Evolutionary conservation across 2,888 invertebrate genomes (phyloP).

Genomic region (Sphaerolaimus hirsutus): DNA sequence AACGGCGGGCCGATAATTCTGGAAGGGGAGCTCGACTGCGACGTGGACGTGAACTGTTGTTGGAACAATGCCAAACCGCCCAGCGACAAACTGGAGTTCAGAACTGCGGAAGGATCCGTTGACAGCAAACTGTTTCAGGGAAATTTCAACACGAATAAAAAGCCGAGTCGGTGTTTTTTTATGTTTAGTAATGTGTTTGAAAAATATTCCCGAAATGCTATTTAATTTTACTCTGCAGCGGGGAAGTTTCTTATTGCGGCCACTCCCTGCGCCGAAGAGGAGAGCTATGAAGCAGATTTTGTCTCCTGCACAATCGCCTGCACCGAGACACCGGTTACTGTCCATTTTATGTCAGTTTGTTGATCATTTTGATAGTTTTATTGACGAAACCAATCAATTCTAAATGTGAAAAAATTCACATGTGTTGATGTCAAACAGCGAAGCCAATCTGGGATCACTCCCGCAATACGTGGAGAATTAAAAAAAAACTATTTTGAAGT

Average conservation of each 20-base stretch:
- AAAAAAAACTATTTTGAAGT: neutral
- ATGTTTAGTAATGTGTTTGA: neutral
- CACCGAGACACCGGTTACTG: neutral
- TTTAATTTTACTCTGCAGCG: neutral
- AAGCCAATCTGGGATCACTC: too few relatives aligned
- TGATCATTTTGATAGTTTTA: neutral
- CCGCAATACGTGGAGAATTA: too few relatives aligned
- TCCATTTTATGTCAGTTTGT: neutral
- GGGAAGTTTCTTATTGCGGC: constrained; percentile 1
- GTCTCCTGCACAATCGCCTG: constrained; percentile 1
- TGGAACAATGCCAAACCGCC: constrained; percentile 2
- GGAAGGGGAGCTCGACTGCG: constrained; percentile 3
- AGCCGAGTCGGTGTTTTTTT: neutral
- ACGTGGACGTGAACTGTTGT: constrained; percentile 2
- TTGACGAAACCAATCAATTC: too few relatives aligned
- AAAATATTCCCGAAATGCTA: neutral
- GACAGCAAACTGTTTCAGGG: neutral
- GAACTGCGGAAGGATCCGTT: neutral
- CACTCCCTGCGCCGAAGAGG: neutral
- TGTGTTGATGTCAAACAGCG: too few relatives aligned
- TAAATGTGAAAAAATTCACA: too few relatives aligned
- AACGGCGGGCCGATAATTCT: constrained; percentile 1
- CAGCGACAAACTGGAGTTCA: neutral
- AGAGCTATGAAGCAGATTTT: neutral
- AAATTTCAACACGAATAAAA: neutral